Evolutionary conservation across 2,888 invertebrate genomes (phyloP), one percentile per base, ranked within the genome.

Genomic region (Campaea margaritaria): DNA sequence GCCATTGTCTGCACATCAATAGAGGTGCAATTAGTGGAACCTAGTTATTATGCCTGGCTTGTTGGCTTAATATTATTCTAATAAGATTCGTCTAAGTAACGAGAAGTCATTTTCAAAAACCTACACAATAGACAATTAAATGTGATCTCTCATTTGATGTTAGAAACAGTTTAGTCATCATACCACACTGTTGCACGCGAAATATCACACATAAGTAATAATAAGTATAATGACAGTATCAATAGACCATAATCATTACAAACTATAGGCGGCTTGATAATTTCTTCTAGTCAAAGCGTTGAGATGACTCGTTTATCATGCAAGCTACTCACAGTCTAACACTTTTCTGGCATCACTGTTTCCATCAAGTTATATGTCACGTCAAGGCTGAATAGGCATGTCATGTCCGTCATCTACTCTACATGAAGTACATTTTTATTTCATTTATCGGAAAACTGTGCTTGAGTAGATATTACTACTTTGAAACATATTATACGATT

Each of bases 1-100:
- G 51, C 84, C 74, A 85, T 83, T 82, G 82, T 83, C 74, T 82
- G 67, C 65, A 69, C 76, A 78, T 79, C 80, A 70, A 78, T 75
- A 67, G 68, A 76, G 69, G 75, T 67, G 75, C 75, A 82, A 83
- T 85, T 82, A 85, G 69, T 74, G 66, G 69, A 67, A 73, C 75
- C 72, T 69, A 73, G 72, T 78, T 76, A 81, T 80, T 77, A 78
- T 72, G 71, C 65, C 72, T 72, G 75, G 74, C 70, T 76, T 69
- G 65, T 72, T 66, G 67, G 65, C 65, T 63, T 62, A 67, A 63
- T 68, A 68, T 68, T 66, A 68, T 78, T 75, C 77, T 73, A 74
- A 77, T 74, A 69, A 72, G 76, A 78, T 65, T 74, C 53, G 44
- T 58, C 50, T 67, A 53, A 62, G 57, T 64, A 62, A 68, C 56